Evolutionary conservation across 2,797 vertebrate genomes (phyloP).

Genomic region (Karalla daura): DNA sequence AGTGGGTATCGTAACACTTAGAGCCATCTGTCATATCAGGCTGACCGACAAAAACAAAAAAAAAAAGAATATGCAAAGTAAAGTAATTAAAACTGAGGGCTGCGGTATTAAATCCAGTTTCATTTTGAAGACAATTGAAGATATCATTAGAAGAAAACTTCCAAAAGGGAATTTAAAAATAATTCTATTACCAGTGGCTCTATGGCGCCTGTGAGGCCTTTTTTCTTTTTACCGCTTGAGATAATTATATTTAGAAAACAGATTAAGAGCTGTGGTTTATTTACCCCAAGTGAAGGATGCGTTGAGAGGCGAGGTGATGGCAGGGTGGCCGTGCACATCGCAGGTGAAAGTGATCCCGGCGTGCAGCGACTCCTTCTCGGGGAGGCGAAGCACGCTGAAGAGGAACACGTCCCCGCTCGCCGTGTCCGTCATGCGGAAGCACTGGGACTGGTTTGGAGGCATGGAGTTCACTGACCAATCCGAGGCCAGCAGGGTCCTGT

Average conservation of each 20-base stretch:
- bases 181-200: background rate
- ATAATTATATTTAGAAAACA: background rate
- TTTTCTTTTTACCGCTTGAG: too few species aligned
- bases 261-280: background rate
- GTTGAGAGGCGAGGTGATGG: conserved; percentile 40
- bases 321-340: conserved; percentile 61
- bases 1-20: conserved; percentile 33
- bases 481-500: conserved; percentile 41
- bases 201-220: background rate
- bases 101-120: background rate
- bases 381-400: conserved; percentile 58
- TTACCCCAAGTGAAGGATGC: conserved; percentile 67
- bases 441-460: conserved; percentile 20
- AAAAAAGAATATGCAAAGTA: background rate
- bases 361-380: conserved; percentile 34
- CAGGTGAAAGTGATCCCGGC: conserved; percentile 60
- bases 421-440: conserved; percentile 57
- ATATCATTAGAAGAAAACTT: conserved; percentile 4
- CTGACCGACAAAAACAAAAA: background rate
- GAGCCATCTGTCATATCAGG: conserved; percentile 22
- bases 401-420: conserved; percentile 41
- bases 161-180: conserved; percentile 1
- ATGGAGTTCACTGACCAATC: conserved; percentile 39
- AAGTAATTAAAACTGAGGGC: conserved; percentile 16
- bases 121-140: background rate